Evolutionary conservation across 2,888 invertebrate genomes (phyloP).

Genomic region (Drosophila melanosoma): DNA sequence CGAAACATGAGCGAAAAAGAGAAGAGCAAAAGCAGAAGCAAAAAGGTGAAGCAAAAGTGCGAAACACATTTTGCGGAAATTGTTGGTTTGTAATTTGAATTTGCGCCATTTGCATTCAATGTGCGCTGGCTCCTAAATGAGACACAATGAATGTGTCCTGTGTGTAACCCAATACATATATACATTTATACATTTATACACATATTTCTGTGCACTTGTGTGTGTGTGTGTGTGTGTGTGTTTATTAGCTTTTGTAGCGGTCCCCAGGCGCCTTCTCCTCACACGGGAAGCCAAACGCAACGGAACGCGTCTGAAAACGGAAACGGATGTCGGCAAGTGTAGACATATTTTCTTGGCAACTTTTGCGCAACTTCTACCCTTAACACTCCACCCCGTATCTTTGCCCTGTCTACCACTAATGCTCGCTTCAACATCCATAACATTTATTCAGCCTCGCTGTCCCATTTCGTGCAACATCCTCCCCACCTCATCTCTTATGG

Average conservation of each 20-base stretch:
- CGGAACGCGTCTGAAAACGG: conserved; percentile 55
- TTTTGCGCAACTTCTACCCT: conserved; percentile 38
- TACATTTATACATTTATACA: not conserved
- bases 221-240: conserved; percentile 16
- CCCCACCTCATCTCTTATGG: conserved; percentile 4
- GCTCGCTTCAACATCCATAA: conserved; percentile 34
- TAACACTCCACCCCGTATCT: not conserved
- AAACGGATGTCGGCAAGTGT: conserved; percentile 75
- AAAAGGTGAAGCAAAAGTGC: conserved; percentile 23
- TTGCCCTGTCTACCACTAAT: not conserved
- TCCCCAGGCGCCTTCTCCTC: conserved; percentile 32
- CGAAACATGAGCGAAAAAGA: conserved; percentile 11
- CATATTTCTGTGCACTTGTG: conserved; percentile 5
- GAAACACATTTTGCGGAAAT: conserved; percentile 64
- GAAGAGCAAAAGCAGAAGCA: not conserved
- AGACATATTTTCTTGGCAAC: conserved; percentile 73
- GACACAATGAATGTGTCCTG: conserved; percentile 67
- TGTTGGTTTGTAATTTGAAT: conserved; percentile 71
- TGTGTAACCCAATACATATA: conserved; percentile 15
- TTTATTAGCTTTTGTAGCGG: conserved; percentile 59
- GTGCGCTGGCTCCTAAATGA: conserved; percentile 47
- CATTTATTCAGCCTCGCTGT: conserved; percentile 37
- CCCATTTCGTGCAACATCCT: conserved; percentile 10
- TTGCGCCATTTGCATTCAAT: conserved; percentile 68
- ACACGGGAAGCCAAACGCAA: conserved; percentile 21